Evolutionary conservation across 2,888 invertebrate genomes (phyloP).

Genomic region (Maniola hyperantus): DNA sequence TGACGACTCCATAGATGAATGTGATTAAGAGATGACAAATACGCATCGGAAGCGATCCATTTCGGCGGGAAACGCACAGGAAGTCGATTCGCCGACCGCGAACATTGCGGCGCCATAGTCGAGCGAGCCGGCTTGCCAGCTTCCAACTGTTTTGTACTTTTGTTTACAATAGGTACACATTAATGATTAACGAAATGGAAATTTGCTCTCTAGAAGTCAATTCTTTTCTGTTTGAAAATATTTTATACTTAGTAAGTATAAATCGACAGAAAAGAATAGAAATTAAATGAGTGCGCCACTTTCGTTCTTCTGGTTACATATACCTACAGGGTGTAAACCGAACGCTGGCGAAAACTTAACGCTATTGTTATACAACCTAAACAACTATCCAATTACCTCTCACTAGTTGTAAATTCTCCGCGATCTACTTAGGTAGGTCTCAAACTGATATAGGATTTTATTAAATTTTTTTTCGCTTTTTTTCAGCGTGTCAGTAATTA

Average conservation of each 20-base stretch:
- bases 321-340: too few relatives aligned
- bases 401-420: too few relatives aligned
- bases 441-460: too few relatives aligned
- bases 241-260: neutral
- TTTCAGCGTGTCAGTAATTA: too few relatives aligned
- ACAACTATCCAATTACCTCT: too few relatives aligned
- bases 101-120: constrained; percentile 74
- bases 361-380: too few relatives aligned
- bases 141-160: constrained; percentile 37
- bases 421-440: too few relatives aligned
- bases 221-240: neutral
- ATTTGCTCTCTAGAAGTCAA: constrained; percentile 37
- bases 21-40: constrained; percentile 78
- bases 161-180: constrained; percentile 29
- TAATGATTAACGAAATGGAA: constrained; percentile 33
- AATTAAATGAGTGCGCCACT: too few relatives aligned
- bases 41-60: constrained; percentile 80
- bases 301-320: too few relatives aligned
- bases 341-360: too few relatives aligned
- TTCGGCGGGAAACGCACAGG: constrained; percentile 79
- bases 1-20: constrained; percentile 50
- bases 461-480: too few relatives aligned
- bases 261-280: too few relatives aligned
- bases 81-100: constrained; percentile 80
- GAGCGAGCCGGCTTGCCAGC: constrained; percentile 47